Base-by-base conservation (phyloP, 2,888 invertebrate species). In the Taphrorychus bicolor region DNA sequence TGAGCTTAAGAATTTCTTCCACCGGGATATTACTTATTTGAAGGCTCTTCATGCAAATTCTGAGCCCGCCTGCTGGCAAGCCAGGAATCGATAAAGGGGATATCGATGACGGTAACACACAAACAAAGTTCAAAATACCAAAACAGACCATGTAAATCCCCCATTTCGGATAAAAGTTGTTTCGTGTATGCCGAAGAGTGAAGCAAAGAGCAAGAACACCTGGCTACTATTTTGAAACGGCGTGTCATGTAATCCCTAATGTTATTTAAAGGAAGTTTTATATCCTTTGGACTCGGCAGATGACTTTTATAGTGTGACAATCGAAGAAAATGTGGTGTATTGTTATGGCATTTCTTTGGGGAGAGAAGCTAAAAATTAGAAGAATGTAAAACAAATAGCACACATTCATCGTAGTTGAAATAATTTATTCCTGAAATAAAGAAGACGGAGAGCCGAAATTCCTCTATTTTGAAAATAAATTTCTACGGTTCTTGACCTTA, bases 231-330 rank as follows among this genome's bases (percentile, higher is more conserved):
- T 68, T 61, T 57, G 59, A 67, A 59, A 9, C 49, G 56, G 63
- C 63, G 54, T 62, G 68, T 63, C 53, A 7, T 68, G 68, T 68
- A 68, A 68, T 68, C 67, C 63, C 61, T 48, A 63, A 68, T 68
- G 68, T 68, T 68, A 63, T 68, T 68, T 68, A 64, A 68, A 68
- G 68, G 40, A 57, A 57, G 51, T 52, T 57, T 68, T 59, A 16
- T 48, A 51, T 62, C 54, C 45, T 53, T 61, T 52, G 61, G 57
- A 48, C 32, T 59, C 58, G 60, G 57, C 61, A 41, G 61, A 7
- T 42, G 52, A 66, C 51, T 58, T 53, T 59, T 52, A 42, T 64
- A 41, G 24, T 62, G 53, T 59, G 61, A 57, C 57, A 58, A 61
- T 61, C 51, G 45, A 62, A 62, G 62, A 53, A 62, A 62, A 62